Percentiles rank a stretch among this genome's conserved stretches.
These are phyloP conservation scores for Dromococcyx pavoninus DNA, from an alignment of 2,797 vertebrate genomes.

Conservation along the genomic window DNA sequence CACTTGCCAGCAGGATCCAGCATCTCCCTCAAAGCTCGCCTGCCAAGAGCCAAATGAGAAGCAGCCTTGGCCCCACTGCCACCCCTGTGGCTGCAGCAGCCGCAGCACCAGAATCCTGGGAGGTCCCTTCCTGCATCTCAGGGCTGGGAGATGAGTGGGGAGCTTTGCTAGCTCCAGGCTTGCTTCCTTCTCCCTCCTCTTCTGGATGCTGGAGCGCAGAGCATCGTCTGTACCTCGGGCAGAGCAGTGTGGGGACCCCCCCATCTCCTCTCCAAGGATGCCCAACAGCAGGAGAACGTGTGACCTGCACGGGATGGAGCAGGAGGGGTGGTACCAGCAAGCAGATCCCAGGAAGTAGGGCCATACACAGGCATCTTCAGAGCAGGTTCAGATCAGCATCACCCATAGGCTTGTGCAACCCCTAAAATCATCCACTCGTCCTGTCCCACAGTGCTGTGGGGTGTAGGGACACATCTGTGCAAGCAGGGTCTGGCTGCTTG, in stretches of 20 bases:
- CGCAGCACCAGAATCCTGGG: background rate
- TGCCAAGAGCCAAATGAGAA: background rate
- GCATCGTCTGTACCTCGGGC: fast-evolving
- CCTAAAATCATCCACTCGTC: background rate
- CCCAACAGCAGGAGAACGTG: background rate
- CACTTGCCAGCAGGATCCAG: background rate
- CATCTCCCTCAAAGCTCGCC: background rate
- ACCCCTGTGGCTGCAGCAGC: background rate
- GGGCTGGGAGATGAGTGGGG: background rate
- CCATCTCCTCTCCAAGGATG: background rate
- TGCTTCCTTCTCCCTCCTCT: background rate
- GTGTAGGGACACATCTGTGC: fast-evolving
- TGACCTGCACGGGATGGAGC: background rate
- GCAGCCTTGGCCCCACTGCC: background rate
- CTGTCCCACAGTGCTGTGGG: background rate
- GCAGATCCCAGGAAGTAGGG: background rate
- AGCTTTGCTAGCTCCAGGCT: background rate
- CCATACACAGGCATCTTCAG: fast-evolving
- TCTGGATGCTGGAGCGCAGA: background rate
- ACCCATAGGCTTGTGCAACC: fast-evolving
- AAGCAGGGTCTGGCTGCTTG: background rate
- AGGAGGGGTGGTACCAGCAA: background rate
- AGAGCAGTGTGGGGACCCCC: background rate
- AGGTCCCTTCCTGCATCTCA: background rate
- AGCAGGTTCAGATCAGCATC: background rate